These are phyloP conservation scores for Orchestia grillus DNA, from an alignment of 1,140 invertebrate species.

Conservation along the genomic window DNA sequence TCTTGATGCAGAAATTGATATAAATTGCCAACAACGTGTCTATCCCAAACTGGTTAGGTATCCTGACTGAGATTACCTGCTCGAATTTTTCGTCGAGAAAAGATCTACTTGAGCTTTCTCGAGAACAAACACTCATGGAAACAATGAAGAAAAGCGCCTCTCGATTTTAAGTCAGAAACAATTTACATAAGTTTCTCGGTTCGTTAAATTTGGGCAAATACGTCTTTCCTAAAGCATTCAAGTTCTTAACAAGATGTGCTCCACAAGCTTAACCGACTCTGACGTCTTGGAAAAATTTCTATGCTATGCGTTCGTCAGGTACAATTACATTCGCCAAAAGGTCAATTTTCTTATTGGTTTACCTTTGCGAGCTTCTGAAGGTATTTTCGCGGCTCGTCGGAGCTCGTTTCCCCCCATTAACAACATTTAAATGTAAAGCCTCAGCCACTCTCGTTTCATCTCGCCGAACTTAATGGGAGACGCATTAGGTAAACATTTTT, in stretches of 20 bases:
- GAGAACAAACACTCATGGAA: background rate
- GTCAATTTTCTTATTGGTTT: constrained; percentile 27
- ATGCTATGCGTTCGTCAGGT: background rate
- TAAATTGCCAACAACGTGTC: constrained; percentile 13
- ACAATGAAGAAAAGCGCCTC: background rate
- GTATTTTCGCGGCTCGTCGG: constrained; percentile 20
- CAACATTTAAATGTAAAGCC: constrained; percentile 14
- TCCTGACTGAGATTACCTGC: background rate
- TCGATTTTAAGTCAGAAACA: background rate
- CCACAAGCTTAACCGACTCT: background rate
- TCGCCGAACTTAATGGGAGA: constrained; percentile 38
- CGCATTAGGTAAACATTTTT: constrained; percentile 31
- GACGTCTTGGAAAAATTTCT: background rate
- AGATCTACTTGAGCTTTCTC: background rate
- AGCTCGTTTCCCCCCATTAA: constrained; percentile 35
- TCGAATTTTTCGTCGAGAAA: background rate
- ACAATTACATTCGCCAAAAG: constrained; percentile 3
- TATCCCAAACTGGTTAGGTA: background rate
- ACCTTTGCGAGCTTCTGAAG: background rate
- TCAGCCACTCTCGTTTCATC: constrained; percentile 19
- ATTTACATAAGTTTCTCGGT: constrained; percentile 9
- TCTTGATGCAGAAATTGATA: constrained; percentile 5
- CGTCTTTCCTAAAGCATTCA: background rate
- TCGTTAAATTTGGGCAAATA: background rate
- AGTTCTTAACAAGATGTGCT: background rate